These are phyloP conservation scores for Lysiphlebus fabarum DNA, from an alignment of 1,140 invertebrate genomes.

Conservation along the genomic window DNA sequence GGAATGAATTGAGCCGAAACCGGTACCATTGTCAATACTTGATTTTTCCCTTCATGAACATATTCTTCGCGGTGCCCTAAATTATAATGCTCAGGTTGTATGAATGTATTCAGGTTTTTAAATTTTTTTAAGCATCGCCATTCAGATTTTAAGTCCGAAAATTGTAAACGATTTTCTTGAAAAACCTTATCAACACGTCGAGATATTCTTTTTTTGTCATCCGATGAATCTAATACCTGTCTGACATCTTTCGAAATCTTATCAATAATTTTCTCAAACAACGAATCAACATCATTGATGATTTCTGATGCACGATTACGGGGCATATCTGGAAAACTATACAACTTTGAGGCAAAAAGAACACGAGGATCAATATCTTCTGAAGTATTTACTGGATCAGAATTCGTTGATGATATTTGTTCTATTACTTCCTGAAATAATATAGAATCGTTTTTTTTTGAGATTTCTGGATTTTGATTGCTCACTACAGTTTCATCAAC, in stretches of 20 bases:
- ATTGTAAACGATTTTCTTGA: not conserved
- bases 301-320: constrained; percentile 16
- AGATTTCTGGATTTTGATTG: not conserved
- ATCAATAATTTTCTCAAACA: constrained; percentile 7
- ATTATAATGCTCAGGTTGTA: constrained; percentile 8
- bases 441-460: not conserved
- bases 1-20: constrained; percentile 15
- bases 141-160: not conserved
- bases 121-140: constrained; percentile 15
- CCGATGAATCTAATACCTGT: not conserved
- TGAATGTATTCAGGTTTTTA: constrained; percentile 1
- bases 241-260: not conserved
- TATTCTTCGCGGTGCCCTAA: constrained; percentile 7
- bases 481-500: not conserved
- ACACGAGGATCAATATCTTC: not conserved
- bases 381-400: not conserved
- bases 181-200: not conserved
- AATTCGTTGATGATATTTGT: not conserved
- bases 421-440: not conserved
- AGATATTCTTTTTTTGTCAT: constrained; percentile 3
- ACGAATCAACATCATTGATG: constrained; percentile 7
- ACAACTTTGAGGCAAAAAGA: constrained; percentile 21
- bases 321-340: constrained; percentile 16
- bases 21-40: not conserved
- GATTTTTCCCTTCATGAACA: not conserved